Conservation (phyloP, 2,797 vertebrate genomes). For the Crotalus adamanteus region DNA sequence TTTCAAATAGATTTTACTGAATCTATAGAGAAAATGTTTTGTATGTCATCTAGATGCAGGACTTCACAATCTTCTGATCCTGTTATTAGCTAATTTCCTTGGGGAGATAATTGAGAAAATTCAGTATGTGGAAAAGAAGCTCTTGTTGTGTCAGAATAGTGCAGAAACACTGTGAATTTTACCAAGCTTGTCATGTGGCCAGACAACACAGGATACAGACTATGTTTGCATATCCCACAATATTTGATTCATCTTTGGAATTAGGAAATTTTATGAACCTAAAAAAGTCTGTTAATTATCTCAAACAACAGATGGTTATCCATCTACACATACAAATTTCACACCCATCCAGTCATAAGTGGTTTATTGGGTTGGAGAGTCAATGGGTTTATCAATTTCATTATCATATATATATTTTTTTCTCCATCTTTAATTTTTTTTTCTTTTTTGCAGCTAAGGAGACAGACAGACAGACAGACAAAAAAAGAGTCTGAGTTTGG, state of each 20-base stretch:
- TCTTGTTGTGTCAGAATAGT: background rate
- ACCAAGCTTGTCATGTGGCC: background rate
- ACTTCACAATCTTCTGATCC: background rate
- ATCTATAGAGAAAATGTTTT: background rate
- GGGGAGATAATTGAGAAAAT: background rate
- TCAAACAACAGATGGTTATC: background rate
- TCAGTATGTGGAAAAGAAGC: background rate
- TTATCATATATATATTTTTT: background rate
- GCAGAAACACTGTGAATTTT: background rate
- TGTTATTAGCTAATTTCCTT: background rate
- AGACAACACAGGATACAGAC: background rate
- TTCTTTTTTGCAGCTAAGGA: background rate
- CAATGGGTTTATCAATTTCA: background rate
- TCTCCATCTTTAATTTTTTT: background rate
- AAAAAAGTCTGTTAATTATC: background rate
- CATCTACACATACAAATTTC: background rate
- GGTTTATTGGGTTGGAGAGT: background rate
- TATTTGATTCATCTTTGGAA: background rate
- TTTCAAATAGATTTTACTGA: background rate
- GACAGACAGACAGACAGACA: background rate
- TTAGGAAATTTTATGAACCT: background rate
- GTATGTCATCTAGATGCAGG: background rate
- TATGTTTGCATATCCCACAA: background rate
- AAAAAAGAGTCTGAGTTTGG: background rate
- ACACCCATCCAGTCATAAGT: background rate